Base-by-base conservation (phyloP, 2,888 invertebrate genomes). In the Ptycholaimellus sp. region DNA sequence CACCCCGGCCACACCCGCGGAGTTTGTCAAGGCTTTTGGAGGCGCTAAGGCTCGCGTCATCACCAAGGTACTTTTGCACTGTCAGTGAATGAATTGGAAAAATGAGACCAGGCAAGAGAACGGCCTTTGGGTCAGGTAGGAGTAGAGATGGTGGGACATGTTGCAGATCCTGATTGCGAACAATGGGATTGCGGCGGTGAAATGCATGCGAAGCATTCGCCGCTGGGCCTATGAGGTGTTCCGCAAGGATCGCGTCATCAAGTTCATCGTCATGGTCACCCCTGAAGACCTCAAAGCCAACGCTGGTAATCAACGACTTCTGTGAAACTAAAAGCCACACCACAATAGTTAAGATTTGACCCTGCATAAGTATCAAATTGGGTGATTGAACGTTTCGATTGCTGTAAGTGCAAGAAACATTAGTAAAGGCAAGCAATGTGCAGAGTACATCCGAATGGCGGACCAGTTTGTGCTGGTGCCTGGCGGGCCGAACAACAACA, bases 201-300 rank as follows among this genome's bases (percentile, higher is more conserved):
- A 93, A 70, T 93, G 90, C 54, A 93, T 93, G 82, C 72, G 90
- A 11, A 87, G 87, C 1, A 76, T 93, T 40, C 68, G 90, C 44
- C 70, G 87, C 58, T 93, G 90, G 90, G 78, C 85, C 0, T 93
- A 93, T 68, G 90, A 93, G 62, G 85, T 90, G 78, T 90, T 93
- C 69, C 77, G 81, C 58, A 85, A 81, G 68, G 90, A 93, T 56
- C 67, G 83, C 32, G 79, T 85, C 0, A 75, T 93, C 7, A 70
- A 82, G 20, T 93, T 93, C 61, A 87, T 90, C 37, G 90, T 85
- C 33, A 93, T 93, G 90, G 90, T 85, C 19, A 93, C 93, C 1
- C 90, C 90, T 3, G 90, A 93, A 62, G 93, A 93, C 63, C 63
- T 93, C 40, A 87, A 90, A 61, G 69, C 69, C 3, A 66, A 66